A percentile compares a stretch with the other conserved stretches of the same genome.
These are phyloP conservation scores for Carassius auratus DNA, from an alignment of 2,113 vertebrate genomes.

Conservation along the genomic window DNA sequence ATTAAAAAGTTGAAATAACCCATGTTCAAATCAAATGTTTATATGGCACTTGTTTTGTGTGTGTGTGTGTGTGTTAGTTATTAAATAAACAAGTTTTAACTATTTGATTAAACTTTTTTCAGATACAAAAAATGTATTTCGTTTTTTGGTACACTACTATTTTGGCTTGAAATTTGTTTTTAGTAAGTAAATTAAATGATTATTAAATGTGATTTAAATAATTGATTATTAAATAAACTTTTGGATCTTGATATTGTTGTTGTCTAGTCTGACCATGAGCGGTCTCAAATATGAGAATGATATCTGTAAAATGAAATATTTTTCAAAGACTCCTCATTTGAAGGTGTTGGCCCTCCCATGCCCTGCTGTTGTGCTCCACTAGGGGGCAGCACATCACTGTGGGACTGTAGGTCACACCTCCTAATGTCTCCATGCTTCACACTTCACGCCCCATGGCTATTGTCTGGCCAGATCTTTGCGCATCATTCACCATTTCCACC, in stretches of 20 bases:
- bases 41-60: too few relatives aligned
- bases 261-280: background rate
- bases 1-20: too few relatives aligned
- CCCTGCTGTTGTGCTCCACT: conserved; percentile 51
- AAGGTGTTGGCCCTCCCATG: background rate
- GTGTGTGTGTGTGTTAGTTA: too few relatives aligned
- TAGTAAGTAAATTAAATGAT: too few relatives aligned
- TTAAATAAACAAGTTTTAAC: background rate
- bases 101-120: background rate
- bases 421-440: background rate
- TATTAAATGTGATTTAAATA: too few relatives aligned
- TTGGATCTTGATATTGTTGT: background rate
- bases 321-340: background rate
- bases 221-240: too few relatives aligned
- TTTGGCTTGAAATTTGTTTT: background rate
- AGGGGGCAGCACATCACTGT: conserved; percentile 65
- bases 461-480: conserved; percentile 29
- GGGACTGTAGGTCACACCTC: conserved; percentile 12
- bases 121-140: background rate
- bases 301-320: background rate
- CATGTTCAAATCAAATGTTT: too few relatives aligned
- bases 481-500: conserved; percentile 9
- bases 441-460: conserved; percentile 1
- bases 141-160: background rate
- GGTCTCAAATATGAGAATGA: background rate